Evolutionary conservation across 2,888 invertebrate species (phyloP), one percentile per base, ranked within the genome.

Genomic region (Ochropleura plecta): DNA sequence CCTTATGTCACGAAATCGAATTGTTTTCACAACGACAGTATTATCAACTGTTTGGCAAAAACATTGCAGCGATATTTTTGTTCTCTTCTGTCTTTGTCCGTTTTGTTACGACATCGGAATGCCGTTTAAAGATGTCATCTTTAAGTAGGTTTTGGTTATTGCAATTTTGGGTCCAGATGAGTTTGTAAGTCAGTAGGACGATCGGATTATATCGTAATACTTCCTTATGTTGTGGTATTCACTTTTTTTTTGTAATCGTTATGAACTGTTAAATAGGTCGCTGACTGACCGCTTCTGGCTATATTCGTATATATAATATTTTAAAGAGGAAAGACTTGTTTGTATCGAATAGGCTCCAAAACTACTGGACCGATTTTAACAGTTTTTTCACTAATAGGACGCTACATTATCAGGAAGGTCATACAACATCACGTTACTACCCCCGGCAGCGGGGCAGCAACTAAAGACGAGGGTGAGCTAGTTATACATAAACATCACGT

Each of bases 61-160:
- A 81, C 40, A 42, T 67, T 76, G 48, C 71, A 77, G 78, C n/a
- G 9, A 70, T 66, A 76, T 77, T 81, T 76, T 77, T 72, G 64
- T 65, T 57, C 10, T 70, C 18, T 68, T 30, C 48, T 57, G 46
- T 73, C 30, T 64, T 70, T 66, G 71, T 79, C 65, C 55, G 65
- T 68, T 80, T 59, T 74, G 62, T 82, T 85, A 70, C 79, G 55
- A 65, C 73, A 82, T 85, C 44, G 76, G 72, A 75, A 83, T 85
- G 69, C 70, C 51, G n/a, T 71, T 49, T 44, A 49, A 70, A 81
- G 68, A 85, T 78, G 79, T 67, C 75, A 78, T 73, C 42, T 60
- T 59, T 63, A 82, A 66, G 64, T 69, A 66, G 82, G 62, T 72
- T 68, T 70, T 8, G 18, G 30, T 81, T 57, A 55, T 46, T 62